Base-by-base conservation (phyloP, 2,797 vertebrate species). In the Cynodonichthys magdalenae region DNA sequence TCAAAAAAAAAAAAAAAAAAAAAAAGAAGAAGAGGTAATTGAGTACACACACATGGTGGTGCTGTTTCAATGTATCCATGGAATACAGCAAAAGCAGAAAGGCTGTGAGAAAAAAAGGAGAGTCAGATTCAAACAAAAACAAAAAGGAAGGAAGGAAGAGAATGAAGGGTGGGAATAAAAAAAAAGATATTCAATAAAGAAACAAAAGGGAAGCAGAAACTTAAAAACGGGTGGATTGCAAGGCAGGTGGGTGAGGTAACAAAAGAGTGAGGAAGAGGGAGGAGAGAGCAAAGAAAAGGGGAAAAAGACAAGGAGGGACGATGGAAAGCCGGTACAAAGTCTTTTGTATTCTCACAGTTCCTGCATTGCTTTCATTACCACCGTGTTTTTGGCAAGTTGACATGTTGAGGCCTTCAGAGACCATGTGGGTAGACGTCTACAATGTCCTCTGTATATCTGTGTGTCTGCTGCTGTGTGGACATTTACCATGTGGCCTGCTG, bases 401-500 rank as follows among this genome's bases (percentile, higher is more conserved):
- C 77, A 81, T 50, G 57, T 68, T 63, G 59, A 15, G 28, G 74
- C 77, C 81, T 65, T 77, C 52, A 74, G 76, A 84, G 73, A 75
- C 62, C 19, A 17, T 24, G 55, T 64, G 59, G 48, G 48, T 50
- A 9, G 31, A 59, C 12, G 15, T 75, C 69, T 59, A n/a, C 59
- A 17, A 24, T 59, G 60, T 71, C 59, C 60, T 17, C 58, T 60
- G 68, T 44, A 41, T 70, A 63, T 74, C 68, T 84, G 70, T 74
- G 73, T 77, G 66, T 66, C 61, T 53, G 59, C 73, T 75, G 44
- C 69, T 79, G 81, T 77, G 75, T 81, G 74, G 64, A 68, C 74
- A 77, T 80, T 85, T 79, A 78, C 81, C 78, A 64, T 71, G 78
- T 65, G 77, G 80, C 61, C 81, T 76, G 69, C 79, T 82, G 80